phyloP scores from a whole-genome alignment of 2,888 invertebrate genomes.

The Alentia gelatinosa region DNA sequence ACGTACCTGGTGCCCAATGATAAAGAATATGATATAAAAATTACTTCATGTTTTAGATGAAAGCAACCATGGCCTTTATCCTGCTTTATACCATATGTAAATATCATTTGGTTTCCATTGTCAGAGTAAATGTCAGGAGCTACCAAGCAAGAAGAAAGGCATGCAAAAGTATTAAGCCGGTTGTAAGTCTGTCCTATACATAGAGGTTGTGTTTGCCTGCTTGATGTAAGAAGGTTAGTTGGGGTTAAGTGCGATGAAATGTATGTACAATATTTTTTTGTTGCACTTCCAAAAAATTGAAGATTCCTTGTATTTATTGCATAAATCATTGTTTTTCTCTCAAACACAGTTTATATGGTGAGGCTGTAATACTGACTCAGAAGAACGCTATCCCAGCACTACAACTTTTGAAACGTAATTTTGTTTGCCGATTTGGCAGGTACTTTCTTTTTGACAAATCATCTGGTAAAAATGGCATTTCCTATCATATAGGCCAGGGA shows the following conservation, averaged over 20 bases:
- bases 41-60: too few species aligned
- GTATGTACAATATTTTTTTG: background rate
- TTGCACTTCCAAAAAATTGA: background rate
- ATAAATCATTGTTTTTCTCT: background rate
- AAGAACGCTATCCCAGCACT: background rate
- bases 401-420: background rate
- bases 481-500: too few species aligned
- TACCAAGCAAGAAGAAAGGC: conserved; percentile 19
- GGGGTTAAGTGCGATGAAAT: too few species aligned
- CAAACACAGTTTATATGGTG: background rate
- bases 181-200: background rate
- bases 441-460: too few species aligned
- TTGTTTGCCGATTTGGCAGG: too few species aligned
- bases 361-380: background rate
- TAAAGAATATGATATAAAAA: too few species aligned
- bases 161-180: conserved; percentile 15
- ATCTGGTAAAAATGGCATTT: too few species aligned
- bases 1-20: too few species aligned
- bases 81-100: too few species aligned
- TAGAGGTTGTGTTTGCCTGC: background rate
- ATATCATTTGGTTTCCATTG: background rate
- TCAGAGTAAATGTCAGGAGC: conserved; percentile 10
- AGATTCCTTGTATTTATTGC: background rate
- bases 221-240: too few species aligned
- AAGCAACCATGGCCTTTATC: too few species aligned